Base-by-base conservation (phyloP, 2,888 invertebrate genomes). In the Aelia acuminata region DNA sequence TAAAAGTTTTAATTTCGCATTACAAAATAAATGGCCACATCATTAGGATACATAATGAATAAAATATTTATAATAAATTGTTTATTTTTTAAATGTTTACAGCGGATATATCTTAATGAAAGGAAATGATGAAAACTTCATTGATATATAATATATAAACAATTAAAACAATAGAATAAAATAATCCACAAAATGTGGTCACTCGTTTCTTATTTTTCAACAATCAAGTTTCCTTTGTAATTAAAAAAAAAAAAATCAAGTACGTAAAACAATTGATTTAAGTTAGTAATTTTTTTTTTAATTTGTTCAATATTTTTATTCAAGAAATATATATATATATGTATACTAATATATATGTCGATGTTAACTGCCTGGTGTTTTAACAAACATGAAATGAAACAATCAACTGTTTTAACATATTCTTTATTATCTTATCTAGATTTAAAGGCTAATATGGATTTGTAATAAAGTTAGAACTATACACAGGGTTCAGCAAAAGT, bases 121-220 rank as follows among this genome's bases (percentile, higher is more conserved):
- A 90, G 88, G 90, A 90, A 90, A 90, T 89, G 90, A 90, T 89
- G 89, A 89, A 89, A 89, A 89, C 88, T 89, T 89, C 88, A 89
- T 87, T 87, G 70, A 70, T 88, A 87, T 75, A 85, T 70, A 75
- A 85, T 88, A 88, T 89, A 89, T 89, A 88, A 84, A 89, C 88
- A 89, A 88, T 89, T 53, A 89, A 88, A 89, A 85, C 70, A 87
- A 88, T 47, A 43, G 39, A 87, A 87, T 88, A 47, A 57, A 88
- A 84, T 70, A 85, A 63, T 75, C 53, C 63, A 43, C 49, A 47
- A 15, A 47, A 48, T 43, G 84, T 57, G 84, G 84, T 53, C 84
- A 80, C 84, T 48, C 43, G 13, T 75, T 26, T 57, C 11, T 26
- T 57, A 18, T 57, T 57, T 57, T 31, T 84, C 63, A n/a, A 88